Evolutionary conservation across 2,888 invertebrate species (phyloP), one percentile per base, ranked within the genome.

Genomic region (Orthosia incerta): DNA sequence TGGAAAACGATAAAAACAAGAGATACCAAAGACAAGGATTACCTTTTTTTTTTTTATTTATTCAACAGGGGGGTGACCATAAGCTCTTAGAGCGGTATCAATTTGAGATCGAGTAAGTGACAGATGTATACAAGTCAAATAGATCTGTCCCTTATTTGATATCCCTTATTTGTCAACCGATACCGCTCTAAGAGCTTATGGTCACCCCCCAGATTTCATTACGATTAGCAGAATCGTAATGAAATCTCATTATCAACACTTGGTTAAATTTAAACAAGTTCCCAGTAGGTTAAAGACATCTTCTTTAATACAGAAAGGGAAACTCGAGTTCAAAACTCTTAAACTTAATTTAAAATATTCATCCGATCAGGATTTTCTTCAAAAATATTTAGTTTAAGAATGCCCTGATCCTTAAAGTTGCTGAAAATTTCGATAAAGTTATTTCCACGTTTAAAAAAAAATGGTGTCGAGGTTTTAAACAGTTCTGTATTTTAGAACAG

Each of bases 301-400:
- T 65, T 65, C 31, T 65, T 70, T 67, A 64, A 68, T 57, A 70
- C n/a, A 66, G 48, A 65, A 71, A 46, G 46, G 67, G 51, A 71
- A 74, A 74, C 9, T 73, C n/a, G 12, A 60, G 62, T 59, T 48
- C 18, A 20, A 45, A 71, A 68, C 74, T 68, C 53, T 50, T 3
- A 56, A 71, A 82, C 74, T 79, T 80, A 48, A 75, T 73, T 82
- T 73, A 31, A 78, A 80, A 84, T 71, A 69, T 80, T 78, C 75
- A 78, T 78, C 69, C 60, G 81, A 84, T 83, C 81, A 63, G 46
- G 73, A 75, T 73, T 60, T 77, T 77, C 81, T 75, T 78, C 46
- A 70, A 71, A 75, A 84, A 69, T 84, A 80, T 80, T 80, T 80
- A 83, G 72, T 84, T 80, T 72, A 48, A 61, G 64, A 57, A 71